phyloP scores from a whole-genome alignment of 2,888 invertebrate genomes.

The Aleiodes leptofemur region DNA sequence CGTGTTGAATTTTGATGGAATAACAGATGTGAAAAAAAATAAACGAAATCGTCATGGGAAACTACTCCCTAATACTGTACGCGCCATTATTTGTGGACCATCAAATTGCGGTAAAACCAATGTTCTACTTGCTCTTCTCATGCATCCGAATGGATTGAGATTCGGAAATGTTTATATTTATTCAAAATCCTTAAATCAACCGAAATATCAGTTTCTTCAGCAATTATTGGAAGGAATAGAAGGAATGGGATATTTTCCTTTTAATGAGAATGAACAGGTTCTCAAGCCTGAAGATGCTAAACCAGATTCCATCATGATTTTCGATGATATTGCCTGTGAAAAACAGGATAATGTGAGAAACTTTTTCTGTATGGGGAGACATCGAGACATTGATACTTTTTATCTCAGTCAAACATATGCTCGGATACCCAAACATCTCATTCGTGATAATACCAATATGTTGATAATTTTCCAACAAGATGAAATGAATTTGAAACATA shows the following conservation, averaged over 20 bases:
- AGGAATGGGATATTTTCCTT: neutral
- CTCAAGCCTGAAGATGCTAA: neutral
- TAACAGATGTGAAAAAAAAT: too few species aligned
- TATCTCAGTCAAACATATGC: too few species aligned
- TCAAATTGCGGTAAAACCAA: slow-evolving; percentile 57
- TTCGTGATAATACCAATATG: too few species aligned
- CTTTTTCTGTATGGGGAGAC: too few species aligned
- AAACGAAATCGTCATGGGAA: slow-evolving; percentile 53
- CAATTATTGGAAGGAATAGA: neutral
- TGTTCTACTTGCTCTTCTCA: slow-evolving; percentile 51
- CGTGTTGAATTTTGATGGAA: too few species aligned
- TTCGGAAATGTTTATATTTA: slow-evolving; percentile 58
- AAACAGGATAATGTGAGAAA: too few species aligned
- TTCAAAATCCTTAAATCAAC: slow-evolving; percentile 1
- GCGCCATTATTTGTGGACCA: slow-evolving; percentile 53
- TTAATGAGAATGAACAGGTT: neutral
- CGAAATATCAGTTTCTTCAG: slow-evolving; percentile 3
- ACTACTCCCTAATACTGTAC: slow-evolving; percentile 61
- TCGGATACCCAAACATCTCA: too few species aligned
- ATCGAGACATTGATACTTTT: too few species aligned
- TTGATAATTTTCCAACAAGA: too few species aligned
- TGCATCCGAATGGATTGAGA: slow-evolving; percentile 51
- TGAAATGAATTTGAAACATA: too few species aligned
- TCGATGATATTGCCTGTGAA: neutral
- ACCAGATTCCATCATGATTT: neutral